Base-by-base conservation (phyloP, 2,113 vertebrate species). In the Coptodon rendalli region DNA sequence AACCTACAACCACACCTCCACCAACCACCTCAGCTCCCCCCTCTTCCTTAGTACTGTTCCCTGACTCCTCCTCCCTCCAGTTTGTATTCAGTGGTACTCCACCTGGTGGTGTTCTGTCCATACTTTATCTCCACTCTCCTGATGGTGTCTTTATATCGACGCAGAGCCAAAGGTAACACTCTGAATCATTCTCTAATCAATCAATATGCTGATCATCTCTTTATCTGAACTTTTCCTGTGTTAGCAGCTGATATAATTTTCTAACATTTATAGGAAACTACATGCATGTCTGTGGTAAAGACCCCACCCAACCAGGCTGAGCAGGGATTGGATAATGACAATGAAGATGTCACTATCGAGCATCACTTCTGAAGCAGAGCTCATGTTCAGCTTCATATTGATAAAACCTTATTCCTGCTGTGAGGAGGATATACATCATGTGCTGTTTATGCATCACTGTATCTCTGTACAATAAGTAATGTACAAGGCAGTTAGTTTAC, bases 381-480 rank as follows among this genome's bases (percentile, higher is more conserved):
- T 53, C 50, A 53, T 53, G 4, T 38, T 38, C 19, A n/a, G 50
- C 9, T 53, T 0, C 0, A 53, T 53, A 53, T 53, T n/a, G 50
- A n/a, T 53, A 0, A 53, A 53, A 53, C 0, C 19, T 0, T 53
- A 53, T 1, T 53, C 50, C 19, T n/a, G 50, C 50, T 53, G 2
- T 52, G 8, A 52, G 50, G 3, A 53, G 0, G 50, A 9, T 10
- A 1, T 53, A 10, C 0, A 53, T 0, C 50, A 53, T 53, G 9
- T 53, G 50, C 19, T 53, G 19, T 0, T 1, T 10, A n/a, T 0
- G 19, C 0, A 53, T 53, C 19, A 53, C 50, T 53, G 19, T 53
- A 53, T 0, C 1, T 6, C 9, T 53, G 9, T 53, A 0, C 2
- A 53, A 53, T 11, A 53, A 0, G 9, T 53, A n/a, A 53, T 53